Conservation (phyloP, 2,797 vertebrate species). For the Apogon talboti region DNA sequence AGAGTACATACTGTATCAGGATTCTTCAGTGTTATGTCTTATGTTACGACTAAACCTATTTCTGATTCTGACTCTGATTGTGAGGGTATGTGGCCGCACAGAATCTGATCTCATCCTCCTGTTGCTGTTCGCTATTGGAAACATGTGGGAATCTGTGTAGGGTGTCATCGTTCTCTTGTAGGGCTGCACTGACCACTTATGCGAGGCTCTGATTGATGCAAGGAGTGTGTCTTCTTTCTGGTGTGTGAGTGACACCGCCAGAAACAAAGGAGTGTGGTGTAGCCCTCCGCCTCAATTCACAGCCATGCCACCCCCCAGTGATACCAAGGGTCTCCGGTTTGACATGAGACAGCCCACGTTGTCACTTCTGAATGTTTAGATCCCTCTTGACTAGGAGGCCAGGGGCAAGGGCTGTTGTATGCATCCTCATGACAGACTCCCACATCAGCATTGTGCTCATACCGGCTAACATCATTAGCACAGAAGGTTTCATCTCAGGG, state of each 20-base stretch:
- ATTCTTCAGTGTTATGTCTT: no score
- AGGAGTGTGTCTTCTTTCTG: conserved; percentile 77
- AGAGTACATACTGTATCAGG: no score
- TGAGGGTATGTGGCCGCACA: background rate
- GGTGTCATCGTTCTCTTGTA: conserved; percentile 44
- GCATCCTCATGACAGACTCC: conserved; percentile 81
- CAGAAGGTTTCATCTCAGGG: conserved; percentile 78
- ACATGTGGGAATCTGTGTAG: conserved; percentile 43
- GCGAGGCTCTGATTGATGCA: conserved; percentile 76
- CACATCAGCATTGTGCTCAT: conserved; percentile 83
- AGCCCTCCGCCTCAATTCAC: conserved; percentile 74
- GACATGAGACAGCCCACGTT: conserved; percentile 84
- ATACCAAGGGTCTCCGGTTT: conserved; percentile 78
- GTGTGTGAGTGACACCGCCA: conserved; percentile 77
- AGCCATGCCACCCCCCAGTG: conserved; percentile 67
- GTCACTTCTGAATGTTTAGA: conserved; percentile 83
- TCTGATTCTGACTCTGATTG: background rate
- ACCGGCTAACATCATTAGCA: conserved; percentile 84
- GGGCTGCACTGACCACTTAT: conserved; percentile 62
- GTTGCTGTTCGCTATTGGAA: conserved; percentile 29
- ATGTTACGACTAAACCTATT: no score
- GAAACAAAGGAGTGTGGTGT: conserved; percentile 78
- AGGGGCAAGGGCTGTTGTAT: conserved; percentile 81
- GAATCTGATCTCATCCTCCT: conserved; percentile 17
- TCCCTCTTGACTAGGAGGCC: conserved; percentile 85